Evolutionary conservation across 1,140 invertebrate genomes (phyloP), one percentile per base, ranked within the genome.

Genomic region (Drosophila azteca): DNA sequence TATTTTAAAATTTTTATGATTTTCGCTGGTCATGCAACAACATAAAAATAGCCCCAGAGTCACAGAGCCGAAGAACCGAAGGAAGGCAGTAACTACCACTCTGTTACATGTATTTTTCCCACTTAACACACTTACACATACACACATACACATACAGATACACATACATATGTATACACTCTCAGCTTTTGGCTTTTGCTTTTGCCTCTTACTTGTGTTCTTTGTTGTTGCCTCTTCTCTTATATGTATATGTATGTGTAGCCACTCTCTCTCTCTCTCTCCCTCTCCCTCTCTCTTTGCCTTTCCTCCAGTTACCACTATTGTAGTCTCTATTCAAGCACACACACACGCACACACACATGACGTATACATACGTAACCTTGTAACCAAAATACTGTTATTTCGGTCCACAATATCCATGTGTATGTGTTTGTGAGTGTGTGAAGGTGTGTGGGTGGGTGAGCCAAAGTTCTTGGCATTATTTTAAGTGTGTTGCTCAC

Each of bases 331-430:
- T 57, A 54, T 77, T 53, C 50, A 77, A 48, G 46, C 48, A 41
- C 39, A 64, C 26, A 55, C 48, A 53, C 64, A 53, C 54, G 74
- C 62, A 64, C 64, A 62, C 44, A 67, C 54, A 67, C 71, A 78
- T 83, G 71, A 66, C 83, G 76, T 88, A 35, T 9, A 39, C 35
- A 83, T 88, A 87, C 83, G 79, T 87, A 87, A 88, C 83, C 83
- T 87, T 87, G 83, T 87, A 87, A 87, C 83, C 83, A 87, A 87
- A 87, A 87, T 87, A 84, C 79, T 87, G 82, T 87, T 87, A 87
- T 87, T 87, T 87, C 79, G 82, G 82, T 85, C 69, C 82, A 63
- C 74, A 57, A 63, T 69, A 61, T 69, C 49, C 54, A 65, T 35
- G 49, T 71, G 58, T 49, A n/a, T 65, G 26, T 57, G 55, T 59